These are phyloP conservation scores for Reticulitermes speratus DNA, from an alignment of 1,140 invertebrate genomes.

Conservation along the genomic window DNA sequence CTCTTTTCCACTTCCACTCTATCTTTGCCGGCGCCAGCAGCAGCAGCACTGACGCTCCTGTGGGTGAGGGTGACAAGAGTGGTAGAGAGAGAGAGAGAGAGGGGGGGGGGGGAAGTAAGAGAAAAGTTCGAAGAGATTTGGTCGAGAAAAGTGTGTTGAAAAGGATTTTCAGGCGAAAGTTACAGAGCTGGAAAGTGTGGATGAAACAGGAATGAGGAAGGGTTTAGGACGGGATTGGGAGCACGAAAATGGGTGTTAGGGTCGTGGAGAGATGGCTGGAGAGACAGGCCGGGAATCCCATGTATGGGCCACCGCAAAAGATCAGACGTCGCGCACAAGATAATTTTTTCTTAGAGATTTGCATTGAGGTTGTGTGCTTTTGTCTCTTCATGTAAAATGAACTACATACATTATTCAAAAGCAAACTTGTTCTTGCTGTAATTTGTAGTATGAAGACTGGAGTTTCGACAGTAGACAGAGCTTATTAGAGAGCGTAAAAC, in stretches of 20 bases:
- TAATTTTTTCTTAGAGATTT: not conserved
- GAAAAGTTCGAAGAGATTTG: conserved; percentile 22
- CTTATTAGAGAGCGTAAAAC: not conserved
- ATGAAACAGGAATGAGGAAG: not conserved
- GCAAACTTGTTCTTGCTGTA: not conserved
- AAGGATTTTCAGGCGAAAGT: conserved; percentile 26
- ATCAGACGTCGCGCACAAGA: not conserved
- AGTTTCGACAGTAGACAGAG: not conserved
- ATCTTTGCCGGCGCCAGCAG: not conserved
- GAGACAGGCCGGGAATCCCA: not conserved
- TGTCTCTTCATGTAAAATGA: not conserved
- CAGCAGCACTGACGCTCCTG: not conserved
- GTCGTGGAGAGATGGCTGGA: not conserved
- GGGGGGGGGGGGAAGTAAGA: not conserved
- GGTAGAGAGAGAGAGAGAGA: not conserved
- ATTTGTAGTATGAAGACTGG: not conserved
- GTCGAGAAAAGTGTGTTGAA: conserved; percentile 13
- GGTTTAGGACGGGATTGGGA: not conserved
- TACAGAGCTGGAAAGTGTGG: conserved; percentile 26
- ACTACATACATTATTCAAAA: conserved; percentile 8
- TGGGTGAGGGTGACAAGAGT: not conserved
- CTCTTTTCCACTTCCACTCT: not conserved
- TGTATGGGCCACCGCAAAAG: not conserved
- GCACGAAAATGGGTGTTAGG: not conserved
- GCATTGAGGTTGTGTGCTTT: not conserved